Conservation (phyloP, 2,113 vertebrate genomes). For the Danionella cerebrum region DNA sequence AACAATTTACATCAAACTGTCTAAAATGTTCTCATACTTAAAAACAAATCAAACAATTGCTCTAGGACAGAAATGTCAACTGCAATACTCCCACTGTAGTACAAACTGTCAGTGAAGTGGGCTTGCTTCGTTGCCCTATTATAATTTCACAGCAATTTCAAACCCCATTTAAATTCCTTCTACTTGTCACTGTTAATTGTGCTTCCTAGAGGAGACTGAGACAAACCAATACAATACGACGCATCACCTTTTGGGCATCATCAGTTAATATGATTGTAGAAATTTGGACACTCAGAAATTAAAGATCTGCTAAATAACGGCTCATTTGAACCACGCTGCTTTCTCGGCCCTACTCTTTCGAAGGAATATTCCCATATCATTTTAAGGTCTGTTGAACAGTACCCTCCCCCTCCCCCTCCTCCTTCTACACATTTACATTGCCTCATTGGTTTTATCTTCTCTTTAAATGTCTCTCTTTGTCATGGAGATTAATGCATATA, state of each 20-base stretch:
- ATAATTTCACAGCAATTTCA: slow-evolving; percentile 17
- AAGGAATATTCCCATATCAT: slow-evolving; percentile 2
- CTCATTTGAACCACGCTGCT: background rate
- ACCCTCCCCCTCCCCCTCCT: background rate
- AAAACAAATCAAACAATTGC: background rate
- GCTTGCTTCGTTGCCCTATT: background rate
- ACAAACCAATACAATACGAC: background rate
- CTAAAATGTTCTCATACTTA: no score
- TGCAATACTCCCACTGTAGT: background rate
- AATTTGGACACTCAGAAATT: background rate
- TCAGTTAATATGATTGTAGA: background rate
- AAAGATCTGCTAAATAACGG: background rate
- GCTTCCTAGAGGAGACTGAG: background rate
- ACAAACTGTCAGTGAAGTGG: background rate
- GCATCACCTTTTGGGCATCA: background rate
- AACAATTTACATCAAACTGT: no score
- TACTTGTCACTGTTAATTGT: slow-evolving; percentile 14
- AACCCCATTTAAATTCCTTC: slow-evolving; percentile 12
- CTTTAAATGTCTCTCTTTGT: background rate
- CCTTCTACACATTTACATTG: background rate
- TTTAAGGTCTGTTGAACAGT: slow-evolving; percentile 25
- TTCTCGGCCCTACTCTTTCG: background rate
- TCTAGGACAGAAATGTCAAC: background rate
- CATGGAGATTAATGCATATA: slow-evolving; percentile 6
- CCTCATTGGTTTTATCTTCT: background rate